A percentile compares a stretch with the other conserved stretches of the same genome.
Conservation (phyloP, 1,140 invertebrate genomes). For the Anoplophora glabripennis region DNA sequence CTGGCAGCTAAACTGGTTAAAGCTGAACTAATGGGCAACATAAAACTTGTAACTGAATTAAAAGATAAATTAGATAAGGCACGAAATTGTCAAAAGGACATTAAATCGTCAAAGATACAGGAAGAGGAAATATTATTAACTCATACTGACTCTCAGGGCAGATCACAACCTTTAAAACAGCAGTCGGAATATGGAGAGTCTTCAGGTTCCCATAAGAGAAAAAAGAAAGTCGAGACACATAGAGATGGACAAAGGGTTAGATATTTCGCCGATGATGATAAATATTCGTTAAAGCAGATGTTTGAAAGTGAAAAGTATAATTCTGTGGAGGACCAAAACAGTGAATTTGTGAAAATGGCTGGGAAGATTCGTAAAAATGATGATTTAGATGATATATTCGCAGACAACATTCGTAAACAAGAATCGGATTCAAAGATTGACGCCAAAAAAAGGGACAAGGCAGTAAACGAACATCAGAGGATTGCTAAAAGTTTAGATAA, state of each 20-base stretch:
- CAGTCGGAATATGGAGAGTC: constrained; percentile 43
- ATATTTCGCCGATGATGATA: constrained; percentile 91
- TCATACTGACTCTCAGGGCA: constrained; percentile 66
- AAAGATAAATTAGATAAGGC: constrained; percentile 74
- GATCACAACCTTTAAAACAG: constrained; percentile 54
- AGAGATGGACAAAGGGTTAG: constrained; percentile 67
- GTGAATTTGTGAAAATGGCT: constrained; percentile 73
- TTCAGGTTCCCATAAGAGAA: constrained; percentile 47
- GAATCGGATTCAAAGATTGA: constrained; percentile 61
- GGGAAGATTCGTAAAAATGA: constrained; percentile 67
- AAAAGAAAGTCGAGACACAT: constrained; percentile 72
- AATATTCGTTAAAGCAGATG: constrained; percentile 82
- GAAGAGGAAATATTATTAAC: constrained; percentile 69
- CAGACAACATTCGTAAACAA: constrained; percentile 66
- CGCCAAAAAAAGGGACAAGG: constrained; percentile 61
- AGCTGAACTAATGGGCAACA: constrained; percentile 86
- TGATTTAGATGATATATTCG: constrained; percentile 86
- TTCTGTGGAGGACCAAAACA: constrained; percentile 77
- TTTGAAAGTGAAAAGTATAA: constrained; percentile 87
- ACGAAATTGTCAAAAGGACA: constrained; percentile 54
- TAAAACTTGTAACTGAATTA: constrained; percentile 63
- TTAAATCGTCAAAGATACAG: constrained; percentile 34
- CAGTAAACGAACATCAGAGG: constrained; percentile 71
- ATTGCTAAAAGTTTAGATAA: constrained; percentile 70
- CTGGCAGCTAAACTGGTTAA: constrained; percentile 84